phyloP scores from a whole-genome alignment of 2,113 vertebrate genomes.

The Leptobrachium ailaonicum region DNA sequence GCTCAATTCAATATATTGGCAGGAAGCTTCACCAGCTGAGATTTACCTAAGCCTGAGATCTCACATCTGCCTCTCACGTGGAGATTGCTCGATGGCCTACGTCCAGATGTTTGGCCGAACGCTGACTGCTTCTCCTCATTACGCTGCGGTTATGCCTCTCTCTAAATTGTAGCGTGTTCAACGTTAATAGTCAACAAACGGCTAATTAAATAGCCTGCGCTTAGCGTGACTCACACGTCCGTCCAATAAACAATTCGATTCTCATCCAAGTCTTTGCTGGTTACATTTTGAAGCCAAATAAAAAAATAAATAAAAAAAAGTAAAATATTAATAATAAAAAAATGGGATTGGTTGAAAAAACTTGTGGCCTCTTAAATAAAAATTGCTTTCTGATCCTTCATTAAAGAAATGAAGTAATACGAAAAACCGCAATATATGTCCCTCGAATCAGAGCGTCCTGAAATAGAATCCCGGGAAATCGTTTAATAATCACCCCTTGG shows the following conservation, averaged over 20 bases:
- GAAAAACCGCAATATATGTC: no score
- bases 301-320: no score
- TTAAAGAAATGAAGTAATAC: neutral
- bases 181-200: constrained; percentile 26
- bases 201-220: constrained; percentile 32
- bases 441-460: no score
- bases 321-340: neutral
- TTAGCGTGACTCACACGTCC: neutral
- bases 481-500: no score
- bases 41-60: neutral
- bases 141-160: neutral
- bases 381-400: neutral
- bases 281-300: constrained; percentile 1
- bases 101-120: neutral
- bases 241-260: constrained; percentile 33
- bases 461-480: no score
- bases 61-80: neutral
- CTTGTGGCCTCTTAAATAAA: neutral
- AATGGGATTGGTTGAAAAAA: constrained; percentile 17
- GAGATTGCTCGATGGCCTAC: neutral
- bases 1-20: neutral
- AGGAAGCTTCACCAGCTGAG: constrained; percentile 9
- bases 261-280: constrained; percentile 4
- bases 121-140: constrained; percentile 5
- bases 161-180: constrained; percentile 4